A percentile compares a stretch with the other conserved stretches of the same genome.
These are phyloP conservation scores for Melanostigma gelatinosum DNA, from an alignment of 2,113 vertebrate genomes.

Conservation along the genomic window DNA sequence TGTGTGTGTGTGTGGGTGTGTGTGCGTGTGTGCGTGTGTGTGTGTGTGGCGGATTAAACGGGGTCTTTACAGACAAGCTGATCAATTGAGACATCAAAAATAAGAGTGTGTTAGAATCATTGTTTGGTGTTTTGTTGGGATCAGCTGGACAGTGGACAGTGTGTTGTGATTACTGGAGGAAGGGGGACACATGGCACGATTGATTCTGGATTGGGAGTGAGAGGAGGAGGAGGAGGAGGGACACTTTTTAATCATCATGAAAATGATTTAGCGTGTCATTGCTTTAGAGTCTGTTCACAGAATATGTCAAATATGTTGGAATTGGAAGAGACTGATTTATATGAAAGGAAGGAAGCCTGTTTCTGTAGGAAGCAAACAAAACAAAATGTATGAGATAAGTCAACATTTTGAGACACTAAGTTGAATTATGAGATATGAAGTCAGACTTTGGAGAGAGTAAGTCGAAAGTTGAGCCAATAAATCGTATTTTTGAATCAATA, in stretches of 20 bases:
- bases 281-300: neutral
- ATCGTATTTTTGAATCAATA: neutral
- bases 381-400: no score
- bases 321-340: neutral
- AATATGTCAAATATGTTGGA: neutral
- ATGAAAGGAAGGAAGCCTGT: neutral
- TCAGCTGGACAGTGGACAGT: neutral
- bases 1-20: no score
- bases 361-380: neutral
- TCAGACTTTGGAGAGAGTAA: no score
- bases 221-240: neutral
- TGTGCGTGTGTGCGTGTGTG: no score
- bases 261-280: slow-evolving; percentile 12
- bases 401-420: no score
- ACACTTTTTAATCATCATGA: slow-evolving; percentile 13
- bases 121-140: neutral
- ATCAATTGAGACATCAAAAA: neutral
- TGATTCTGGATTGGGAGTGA: slow-evolving; percentile 9
- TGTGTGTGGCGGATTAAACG: slow-evolving; percentile 2
- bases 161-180: neutral
- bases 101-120: neutral
- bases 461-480: neutral
- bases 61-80: neutral
- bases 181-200: slow-evolving; percentile 24
- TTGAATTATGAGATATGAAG: no score